Base-by-base conservation (phyloP, 1,140 invertebrate genomes). In the Parasteatoda tepidariorum region DNA sequence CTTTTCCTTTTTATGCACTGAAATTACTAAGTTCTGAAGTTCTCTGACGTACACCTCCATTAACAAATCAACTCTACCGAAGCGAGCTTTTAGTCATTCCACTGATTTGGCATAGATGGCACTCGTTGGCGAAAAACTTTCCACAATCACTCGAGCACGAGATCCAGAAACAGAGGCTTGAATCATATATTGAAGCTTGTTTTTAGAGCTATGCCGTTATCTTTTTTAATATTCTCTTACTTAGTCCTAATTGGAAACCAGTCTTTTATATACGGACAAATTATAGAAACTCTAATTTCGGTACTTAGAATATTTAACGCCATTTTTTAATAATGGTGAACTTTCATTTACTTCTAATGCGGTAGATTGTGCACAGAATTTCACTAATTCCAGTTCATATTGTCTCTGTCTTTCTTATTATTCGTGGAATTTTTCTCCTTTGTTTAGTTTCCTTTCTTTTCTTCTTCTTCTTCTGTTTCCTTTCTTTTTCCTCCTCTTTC, bases 171-270 rank as follows among this genome's bases (percentile, higher is more conserved):
- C n/a, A 15, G 30, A 59, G 11, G 62, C 18, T 28, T 81, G 76
- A 28, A 81, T 9, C 30, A 68, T 30, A 59, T 59, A 81, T 7
- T 55, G 30, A 28, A 81, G 48, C 30, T 81, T 81, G 22, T 59
- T 38, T 0, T 62, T 7, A 13, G 9, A 24, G n/a, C 7, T 7
- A 81, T 30, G 18, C 70, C 54, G 3, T 66, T 30, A 57, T 81
- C 76, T 3, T 33, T 34, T 26, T 70, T 41, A 13, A 81, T 81
- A 59, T 38, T 66, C n/a, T 54, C 13, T 33, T 31, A 81, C 70
- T 70, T 38, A 6, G 7, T 15, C 59, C 61, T 54, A 55, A 66
- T 66, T n/a, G 28, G 48, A 18, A 78, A 13, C 22, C 3, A 78
- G 11, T 64, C 22, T 28, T 30, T 54, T 26, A 30, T 41, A 9